Evolutionary conservation across 2,888 invertebrate genomes (phyloP), one percentile per base, ranked within the genome.

Genomic region (Pachydiplax longipennis): DNA sequence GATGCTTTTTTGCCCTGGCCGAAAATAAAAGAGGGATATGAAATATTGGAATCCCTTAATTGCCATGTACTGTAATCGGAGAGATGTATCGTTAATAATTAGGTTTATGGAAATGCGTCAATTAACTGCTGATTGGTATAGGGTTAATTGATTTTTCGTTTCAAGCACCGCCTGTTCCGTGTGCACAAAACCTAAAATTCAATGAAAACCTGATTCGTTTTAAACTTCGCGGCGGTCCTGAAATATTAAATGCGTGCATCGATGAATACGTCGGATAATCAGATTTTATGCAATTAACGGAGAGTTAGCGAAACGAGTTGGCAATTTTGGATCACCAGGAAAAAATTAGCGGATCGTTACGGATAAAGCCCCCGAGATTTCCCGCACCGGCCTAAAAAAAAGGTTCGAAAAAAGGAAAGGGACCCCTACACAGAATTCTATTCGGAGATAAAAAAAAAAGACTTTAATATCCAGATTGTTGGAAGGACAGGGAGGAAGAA

Each of bases 11-110:
- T 8, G 1, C 18, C 18, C 22, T 53, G 1, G 1, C 2, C 18
- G 31, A 25, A 73, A 73, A 31, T 73, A 12, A 13, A 31, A 13
- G 73, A 73, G 73, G 25, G 73, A 73, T 31, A 31, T 73, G 73
- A 73, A 73, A 73, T 73, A 73, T 73, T 73, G 73, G 73, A 73
- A 31, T 73, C 73, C 31, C 73, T 73, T 73, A 73, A 31, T 73
- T 73, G 25, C 73, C 73, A 73, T 31, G 31, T 73, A 25, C 73
- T 73, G 73, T 73, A 73, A 73, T 73, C 73, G 73, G 73, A 73
- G 73, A 73, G 73, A 73, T 73, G 73, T 73, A 73, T 73, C 73
- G 73, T 73, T 73, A 73, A 73, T 73, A 73, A 73, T 73, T 73
- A 73, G 73, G 73, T 73, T 73, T 73, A 73, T 25, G 73, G 73